These are phyloP conservation scores for Ctenomys sociabilis DNA, from an alignment of 2,113 vertebrate genomes.

Conservation along the genomic window DNA sequence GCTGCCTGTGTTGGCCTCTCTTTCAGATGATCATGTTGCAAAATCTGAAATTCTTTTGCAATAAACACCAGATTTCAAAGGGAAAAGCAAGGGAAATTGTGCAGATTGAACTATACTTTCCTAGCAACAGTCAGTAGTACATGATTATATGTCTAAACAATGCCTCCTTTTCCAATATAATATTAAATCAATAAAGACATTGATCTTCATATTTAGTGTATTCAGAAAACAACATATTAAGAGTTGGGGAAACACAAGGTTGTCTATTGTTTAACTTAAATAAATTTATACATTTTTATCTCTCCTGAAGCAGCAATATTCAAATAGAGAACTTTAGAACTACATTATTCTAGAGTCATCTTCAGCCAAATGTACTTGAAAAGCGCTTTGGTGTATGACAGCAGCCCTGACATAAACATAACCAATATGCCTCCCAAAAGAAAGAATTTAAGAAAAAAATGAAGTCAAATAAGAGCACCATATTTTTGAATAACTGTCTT, in stretches of 20 bases:
- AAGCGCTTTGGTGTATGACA: constrained; percentile 12
- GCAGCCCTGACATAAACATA: constrained; percentile 1
- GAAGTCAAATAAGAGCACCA: neutral
- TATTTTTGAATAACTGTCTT: constrained; percentile 34
- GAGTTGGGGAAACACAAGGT: neutral
- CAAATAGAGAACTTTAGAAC: constrained; percentile 58
- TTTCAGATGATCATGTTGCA: constrained; percentile 71
- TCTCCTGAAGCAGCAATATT: constrained; percentile 22
- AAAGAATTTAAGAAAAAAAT: neutral
- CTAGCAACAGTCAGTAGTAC: constrained; percentile 60
- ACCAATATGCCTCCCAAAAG: neutral
- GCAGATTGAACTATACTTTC: constrained; percentile 71
- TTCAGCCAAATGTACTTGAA: constrained; percentile 41
- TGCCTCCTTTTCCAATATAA: constrained; percentile 49
- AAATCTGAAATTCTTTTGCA: constrained; percentile 76
- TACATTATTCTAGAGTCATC: neutral
- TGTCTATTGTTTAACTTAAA: constrained; percentile 45
- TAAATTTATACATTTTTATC: constrained; percentile 45
- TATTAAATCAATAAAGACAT: constrained; percentile 54
- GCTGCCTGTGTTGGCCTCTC: constrained; percentile 63
- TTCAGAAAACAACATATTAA: constrained; percentile 16
- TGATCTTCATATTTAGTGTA: neutral
- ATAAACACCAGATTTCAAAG: constrained; percentile 79
- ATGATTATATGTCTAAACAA: constrained; percentile 68
- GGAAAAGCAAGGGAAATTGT: constrained; percentile 64